Evolutionary conservation across 2,113 vertebrate species (phyloP).

Genomic region (Piaya cayana): DNA sequence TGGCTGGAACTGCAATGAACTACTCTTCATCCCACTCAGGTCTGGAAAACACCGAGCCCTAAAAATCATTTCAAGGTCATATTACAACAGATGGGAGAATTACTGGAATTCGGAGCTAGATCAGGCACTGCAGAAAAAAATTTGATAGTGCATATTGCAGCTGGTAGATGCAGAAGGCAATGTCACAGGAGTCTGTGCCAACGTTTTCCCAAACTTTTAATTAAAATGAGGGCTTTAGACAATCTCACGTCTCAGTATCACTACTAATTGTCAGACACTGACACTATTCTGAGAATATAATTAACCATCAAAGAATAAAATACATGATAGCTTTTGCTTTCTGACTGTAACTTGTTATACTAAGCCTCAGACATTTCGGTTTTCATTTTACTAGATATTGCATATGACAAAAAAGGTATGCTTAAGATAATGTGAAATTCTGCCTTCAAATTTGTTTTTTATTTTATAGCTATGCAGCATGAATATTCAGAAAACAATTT

Average conservation of each 20-base stretch:
- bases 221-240: conserved; percentile 48
- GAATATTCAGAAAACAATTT: background rate
- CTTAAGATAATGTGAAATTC: background rate
- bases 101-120: conserved; percentile 51
- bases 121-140: conserved; percentile 24
- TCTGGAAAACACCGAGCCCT: background rate
- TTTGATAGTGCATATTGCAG: conserved; percentile 28
- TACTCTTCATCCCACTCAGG: background rate
- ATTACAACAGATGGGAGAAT: conserved; percentile 53
- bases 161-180: conserved; percentile 44
- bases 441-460: background rate
- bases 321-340: background rate
- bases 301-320: conserved; percentile 15
- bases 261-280: background rate
- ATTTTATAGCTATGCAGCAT: background rate
- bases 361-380: background rate
- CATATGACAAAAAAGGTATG: background rate
- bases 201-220: conserved; percentile 47
- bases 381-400: background rate
- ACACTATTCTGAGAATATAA: conserved; percentile 7
- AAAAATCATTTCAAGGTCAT: conserved; percentile 60
- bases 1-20: conserved; percentile 1
- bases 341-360: background rate
- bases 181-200: conserved; percentile 4
- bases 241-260: background rate